phyloP scores from a whole-genome alignment of 1,140 invertebrate species.

The Pteromalus puparum region DNA sequence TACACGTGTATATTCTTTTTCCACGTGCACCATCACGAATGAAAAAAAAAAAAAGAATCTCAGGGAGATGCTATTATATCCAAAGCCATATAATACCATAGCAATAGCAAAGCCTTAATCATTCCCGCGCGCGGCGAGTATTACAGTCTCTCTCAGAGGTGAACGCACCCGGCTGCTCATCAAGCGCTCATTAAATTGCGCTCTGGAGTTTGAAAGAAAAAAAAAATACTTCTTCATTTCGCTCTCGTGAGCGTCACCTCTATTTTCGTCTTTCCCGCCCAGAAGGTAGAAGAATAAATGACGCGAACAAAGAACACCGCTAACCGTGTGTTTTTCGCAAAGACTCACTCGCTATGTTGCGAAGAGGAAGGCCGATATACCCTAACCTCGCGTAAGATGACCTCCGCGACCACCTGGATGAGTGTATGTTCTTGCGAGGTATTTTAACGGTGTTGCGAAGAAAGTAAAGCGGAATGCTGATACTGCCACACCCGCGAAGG shows the following conservation, averaged over 20 bases:
- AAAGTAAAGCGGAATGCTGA: slow-evolving; percentile 59
- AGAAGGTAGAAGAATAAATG: neutral
- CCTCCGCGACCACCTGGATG: slow-evolving; percentile 56
- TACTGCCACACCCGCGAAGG: neutral
- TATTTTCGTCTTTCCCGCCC: neutral
- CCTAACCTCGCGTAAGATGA: slow-evolving; percentile 62
- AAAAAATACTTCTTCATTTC: neutral
- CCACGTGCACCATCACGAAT: neutral
- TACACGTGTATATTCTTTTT: neutral
- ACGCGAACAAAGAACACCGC: neutral
- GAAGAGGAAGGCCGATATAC: slow-evolving; percentile 43
- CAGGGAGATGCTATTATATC: neutral
- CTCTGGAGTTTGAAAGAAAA: neutral
- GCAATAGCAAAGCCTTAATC: neutral
- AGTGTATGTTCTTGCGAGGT: slow-evolving; percentile 46
- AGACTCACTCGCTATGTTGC: neutral
- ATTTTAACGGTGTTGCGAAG: slow-evolving; percentile 57
- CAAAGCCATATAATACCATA: neutral
- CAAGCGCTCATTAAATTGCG: neutral
- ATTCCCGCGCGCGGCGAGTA: neutral
- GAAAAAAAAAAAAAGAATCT: neutral
- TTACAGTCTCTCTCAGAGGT: neutral
- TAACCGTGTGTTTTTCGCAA: neutral
- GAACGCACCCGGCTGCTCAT: neutral
- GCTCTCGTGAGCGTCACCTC: neutral